Percentiles rank a stretch among this genome's conserved stretches.
Evolutionary conservation across 2,888 invertebrate genomes (phyloP).

Genomic region (Spatulosminthurus flaviceps): DNA sequence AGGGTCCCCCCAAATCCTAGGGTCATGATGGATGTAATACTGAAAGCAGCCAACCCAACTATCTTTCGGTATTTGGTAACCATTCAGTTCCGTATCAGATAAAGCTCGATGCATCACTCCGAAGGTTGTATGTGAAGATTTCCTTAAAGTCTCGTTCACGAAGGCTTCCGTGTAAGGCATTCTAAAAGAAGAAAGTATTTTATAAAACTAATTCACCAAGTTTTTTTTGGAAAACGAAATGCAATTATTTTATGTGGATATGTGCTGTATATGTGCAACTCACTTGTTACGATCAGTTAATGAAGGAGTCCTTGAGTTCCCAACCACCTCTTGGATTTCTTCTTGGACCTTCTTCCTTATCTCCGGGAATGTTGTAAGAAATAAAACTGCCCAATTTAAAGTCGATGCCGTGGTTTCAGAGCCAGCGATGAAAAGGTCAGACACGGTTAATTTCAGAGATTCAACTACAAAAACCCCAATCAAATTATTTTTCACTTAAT

Average conservation of each 20-base stretch:
- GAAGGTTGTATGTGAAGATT: background rate
- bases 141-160: background rate
- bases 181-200: background rate
- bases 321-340: background rate
- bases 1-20: background rate
- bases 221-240: background rate
- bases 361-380: background rate
- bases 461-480: background rate
- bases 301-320: background rate
- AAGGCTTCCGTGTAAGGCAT: background rate
- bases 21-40: conserved; percentile 1
- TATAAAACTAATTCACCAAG: too few species aligned
- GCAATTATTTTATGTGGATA: background rate
- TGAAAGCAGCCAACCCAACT: background rate
- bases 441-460: background rate
- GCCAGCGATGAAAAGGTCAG: conserved; percentile 12
- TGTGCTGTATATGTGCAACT: too few species aligned
- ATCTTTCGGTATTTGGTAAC: background rate
- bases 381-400: conserved; percentile 10
- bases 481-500: too few species aligned
- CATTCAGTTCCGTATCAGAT: background rate
- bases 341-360: background rate
- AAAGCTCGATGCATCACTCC: background rate
- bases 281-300: background rate
- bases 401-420: background rate